Evolutionary conservation across 2,797 vertebrate genomes (phyloP).

Genomic region (Coregonus ussuriensis): DNA sequence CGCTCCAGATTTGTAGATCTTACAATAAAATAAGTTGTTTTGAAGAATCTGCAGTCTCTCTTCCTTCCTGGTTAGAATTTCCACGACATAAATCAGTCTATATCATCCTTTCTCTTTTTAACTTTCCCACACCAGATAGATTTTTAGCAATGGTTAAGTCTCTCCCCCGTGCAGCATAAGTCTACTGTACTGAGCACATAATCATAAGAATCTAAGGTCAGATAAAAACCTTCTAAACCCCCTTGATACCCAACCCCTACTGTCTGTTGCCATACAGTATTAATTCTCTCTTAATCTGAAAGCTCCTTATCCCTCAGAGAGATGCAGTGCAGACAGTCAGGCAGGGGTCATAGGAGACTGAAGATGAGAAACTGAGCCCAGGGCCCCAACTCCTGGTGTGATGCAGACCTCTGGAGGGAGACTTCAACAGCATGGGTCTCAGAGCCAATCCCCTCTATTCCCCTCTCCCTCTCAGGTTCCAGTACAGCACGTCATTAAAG

Average conservation of each 20-base stretch:
- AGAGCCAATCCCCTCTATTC: neutral
- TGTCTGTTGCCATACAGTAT: constrained; percentile 34
- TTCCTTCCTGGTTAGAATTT: too few species aligned
- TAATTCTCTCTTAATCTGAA: constrained; percentile 41
- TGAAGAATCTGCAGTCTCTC: too few species aligned
- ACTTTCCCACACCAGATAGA: neutral
- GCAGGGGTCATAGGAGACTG: constrained; percentile 26
- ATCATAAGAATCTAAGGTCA: constrained; percentile 49
- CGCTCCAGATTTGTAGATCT: too few species aligned
- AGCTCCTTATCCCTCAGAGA: constrained; percentile 45
- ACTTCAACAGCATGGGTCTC: neutral
- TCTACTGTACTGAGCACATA: constrained; percentile 31
- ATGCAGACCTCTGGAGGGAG: neutral
- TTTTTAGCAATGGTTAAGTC: constrained; percentile 30
- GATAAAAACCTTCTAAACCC: constrained; percentile 38
- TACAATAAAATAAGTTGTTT: too few species aligned
- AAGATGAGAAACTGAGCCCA: constrained; percentile 20
- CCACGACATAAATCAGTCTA: neutral
- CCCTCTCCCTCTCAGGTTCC: neutral
- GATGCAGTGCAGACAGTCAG: neutral
- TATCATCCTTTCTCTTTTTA: neutral
- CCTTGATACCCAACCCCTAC: constrained; percentile 33
- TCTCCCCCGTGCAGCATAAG: constrained; percentile 34
- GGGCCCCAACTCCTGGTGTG: constrained; percentile 1
- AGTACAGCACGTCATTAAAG: neutral